phyloP scores from a whole-genome alignment of 1,140 invertebrate species.

The Lepidurus arcticus region DNA sequence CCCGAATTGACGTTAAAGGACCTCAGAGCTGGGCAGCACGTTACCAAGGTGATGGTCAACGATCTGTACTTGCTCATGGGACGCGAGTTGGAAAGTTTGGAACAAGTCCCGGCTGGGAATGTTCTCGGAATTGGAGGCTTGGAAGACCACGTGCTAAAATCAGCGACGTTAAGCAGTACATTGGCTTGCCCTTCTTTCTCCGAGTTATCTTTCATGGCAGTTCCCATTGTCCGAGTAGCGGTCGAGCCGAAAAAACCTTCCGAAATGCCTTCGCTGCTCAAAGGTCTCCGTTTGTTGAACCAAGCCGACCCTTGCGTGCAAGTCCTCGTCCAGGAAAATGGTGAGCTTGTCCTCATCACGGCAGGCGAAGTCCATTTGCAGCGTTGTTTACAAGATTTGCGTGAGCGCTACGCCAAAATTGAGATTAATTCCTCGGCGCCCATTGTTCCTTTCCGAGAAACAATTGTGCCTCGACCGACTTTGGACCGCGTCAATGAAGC shows the following conservation, averaged over 20 bases:
- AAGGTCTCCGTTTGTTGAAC: slow-evolving; percentile 73
- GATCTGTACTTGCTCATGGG: slow-evolving; percentile 90
- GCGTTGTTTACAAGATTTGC: slow-evolving; percentile 82
- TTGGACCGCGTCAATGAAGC: slow-evolving; percentile 84
- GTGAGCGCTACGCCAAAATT: slow-evolving; percentile 67
- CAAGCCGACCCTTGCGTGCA: slow-evolving; percentile 58
- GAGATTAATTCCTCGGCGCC: slow-evolving; percentile 86
- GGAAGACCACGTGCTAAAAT: slow-evolving; percentile 80
- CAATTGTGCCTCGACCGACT: slow-evolving; percentile 68
- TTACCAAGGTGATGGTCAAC: slow-evolving; percentile 56
- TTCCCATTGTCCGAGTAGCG: slow-evolving; percentile 89
- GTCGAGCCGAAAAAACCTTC: slow-evolving; percentile 80
- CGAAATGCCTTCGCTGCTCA: slow-evolving; percentile 73
- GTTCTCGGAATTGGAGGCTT: slow-evolving; percentile 84
- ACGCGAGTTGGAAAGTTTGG: slow-evolving; percentile 74
- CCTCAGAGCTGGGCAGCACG: slow-evolving; percentile 57
- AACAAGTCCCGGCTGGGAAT: slow-evolving; percentile 78
- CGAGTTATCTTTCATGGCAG: slow-evolving; percentile 69
- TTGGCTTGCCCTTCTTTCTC: slow-evolving; percentile 82
- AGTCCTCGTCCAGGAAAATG: slow-evolving; percentile 83
- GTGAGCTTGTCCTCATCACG: slow-evolving; percentile 92
- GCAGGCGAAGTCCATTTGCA: slow-evolving; percentile 97
- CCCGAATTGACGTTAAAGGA: slow-evolving; percentile 56
- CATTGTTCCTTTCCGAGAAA: slow-evolving; percentile 94
- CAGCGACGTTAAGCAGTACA: slow-evolving; percentile 79